Base-by-base conservation (phyloP, 2,797 vertebrate genomes). In the Galagoides demidoff region DNA sequence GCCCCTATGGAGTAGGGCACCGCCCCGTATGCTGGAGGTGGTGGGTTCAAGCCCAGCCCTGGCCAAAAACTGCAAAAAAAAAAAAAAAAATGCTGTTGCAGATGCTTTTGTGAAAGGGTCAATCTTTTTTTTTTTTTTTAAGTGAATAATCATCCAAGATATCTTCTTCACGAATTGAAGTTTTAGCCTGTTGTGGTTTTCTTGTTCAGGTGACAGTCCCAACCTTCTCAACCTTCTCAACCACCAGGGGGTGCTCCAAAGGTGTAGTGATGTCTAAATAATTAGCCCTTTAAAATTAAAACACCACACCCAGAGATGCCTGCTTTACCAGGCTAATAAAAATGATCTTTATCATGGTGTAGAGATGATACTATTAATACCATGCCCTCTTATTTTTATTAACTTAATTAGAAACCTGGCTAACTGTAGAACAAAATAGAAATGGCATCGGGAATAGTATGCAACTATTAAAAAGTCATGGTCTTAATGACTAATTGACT, bases 401-500 rank as follows among this genome's bases (percentile, higher is more conserved):
- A 71, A 34, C 49, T 45, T 78, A 83, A 45, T 77, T 23, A 57
- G 78, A 82, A 88, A 20, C 94, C 49, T 7, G 68, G 39, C 27
- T 85, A 59, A 89, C 68, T 78, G 39, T 86, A 84, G 81, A 31
- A 71, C 19, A 29, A 63, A 11, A 52, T 52, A 49, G 77, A 95
- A 90, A 64, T 89, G 66, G 13, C 45, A 49, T 27, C n/a, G 3
- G 76, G 29, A 86, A 66, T 90, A 85, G 52, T 81, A 71, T 19
- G 11, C 45, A 88, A 34, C 71, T 61, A 22, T 89, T 94, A 10
- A 55, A 61, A 71, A 70, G 57, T 64, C 11, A n/a, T 34, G 5
- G 49, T 85, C 95, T 90, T 27, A 25, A 34, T 89, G 88, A 78
- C 61, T 55, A 19, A 89, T 74, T 89, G 23, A n/a, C n/a, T 16